These are phyloP conservation scores for Machimus atricapillus DNA, from an alignment of 2,888 invertebrate species.

Conservation along the genomic window DNA sequence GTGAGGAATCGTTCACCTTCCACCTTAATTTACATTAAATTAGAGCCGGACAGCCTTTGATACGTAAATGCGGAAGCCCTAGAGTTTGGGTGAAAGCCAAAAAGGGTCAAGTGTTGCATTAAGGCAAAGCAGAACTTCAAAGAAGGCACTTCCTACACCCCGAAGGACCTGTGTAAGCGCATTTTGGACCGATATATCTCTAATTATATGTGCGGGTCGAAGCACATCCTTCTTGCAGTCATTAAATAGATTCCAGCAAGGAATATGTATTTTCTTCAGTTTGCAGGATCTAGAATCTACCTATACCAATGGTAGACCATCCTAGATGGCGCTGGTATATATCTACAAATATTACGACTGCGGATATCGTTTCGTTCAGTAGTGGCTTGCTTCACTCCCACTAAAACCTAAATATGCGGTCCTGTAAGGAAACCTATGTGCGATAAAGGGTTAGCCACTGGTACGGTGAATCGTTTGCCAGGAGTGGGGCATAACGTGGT, in stretches of 20 bases:
- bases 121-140: constrained; percentile 25
- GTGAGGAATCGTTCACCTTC: not conserved
- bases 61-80: constrained; percentile 14
- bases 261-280: constrained; percentile 37
- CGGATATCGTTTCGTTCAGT: constrained; percentile 62
- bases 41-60: constrained; percentile 3
- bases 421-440: constrained; percentile 64
- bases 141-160: constrained; percentile 11
- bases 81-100: constrained; percentile 14
- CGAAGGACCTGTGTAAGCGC: not conserved
- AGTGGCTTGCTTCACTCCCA: constrained; percentile 61
- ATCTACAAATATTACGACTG: constrained; percentile 49
- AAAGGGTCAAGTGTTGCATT: constrained; percentile 35
- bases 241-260: constrained; percentile 40
- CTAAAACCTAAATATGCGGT: constrained; percentile 64
- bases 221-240: constrained; percentile 44
- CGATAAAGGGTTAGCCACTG: constrained; percentile 65
- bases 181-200: not conserved
- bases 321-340: constrained; percentile 40
- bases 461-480: constrained; percentile 53
- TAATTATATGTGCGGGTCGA: constrained; percentile 40
- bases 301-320: constrained; percentile 37
- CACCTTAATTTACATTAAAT: not conserved
- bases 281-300: constrained; percentile 29
- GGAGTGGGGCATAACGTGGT: constrained; percentile 62